phyloP scores from a whole-genome alignment of 2,888 invertebrate species.

The Machimus rusticus region DNA sequence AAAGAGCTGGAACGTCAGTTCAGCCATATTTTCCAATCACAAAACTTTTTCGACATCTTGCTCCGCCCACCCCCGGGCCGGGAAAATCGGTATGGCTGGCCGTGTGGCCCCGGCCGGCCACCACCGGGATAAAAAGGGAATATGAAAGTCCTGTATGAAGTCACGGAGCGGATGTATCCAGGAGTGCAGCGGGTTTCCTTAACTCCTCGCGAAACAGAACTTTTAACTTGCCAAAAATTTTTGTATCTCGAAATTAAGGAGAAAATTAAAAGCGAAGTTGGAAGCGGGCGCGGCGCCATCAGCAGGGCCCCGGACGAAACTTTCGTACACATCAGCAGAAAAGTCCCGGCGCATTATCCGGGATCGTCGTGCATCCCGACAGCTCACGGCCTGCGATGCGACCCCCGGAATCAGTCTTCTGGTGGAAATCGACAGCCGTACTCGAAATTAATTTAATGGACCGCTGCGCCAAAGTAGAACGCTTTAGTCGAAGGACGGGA shows the following conservation, averaged over 20 bases:
- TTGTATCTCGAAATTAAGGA: slow-evolving; percentile 24
- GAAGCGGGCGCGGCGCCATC: not conserved
- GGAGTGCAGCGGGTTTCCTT: slow-evolving; percentile 2
- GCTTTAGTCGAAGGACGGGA: not conserved
- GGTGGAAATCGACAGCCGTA: slow-evolving; percentile 21
- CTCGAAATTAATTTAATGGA: slow-evolving; percentile 35
- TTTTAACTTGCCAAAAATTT: slow-evolving; percentile 30
- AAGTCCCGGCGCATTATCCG: not conserved
- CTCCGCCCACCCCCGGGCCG: not conserved
- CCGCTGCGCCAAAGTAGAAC: slow-evolving; percentile 9
- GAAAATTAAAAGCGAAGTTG: slow-evolving; percentile 27
- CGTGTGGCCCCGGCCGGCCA: not conserved
- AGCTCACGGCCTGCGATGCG: not conserved
- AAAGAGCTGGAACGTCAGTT: slow-evolving; percentile 38
- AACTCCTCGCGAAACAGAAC: slow-evolving; percentile 16
- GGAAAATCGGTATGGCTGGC: not conserved
- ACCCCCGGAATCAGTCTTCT: slow-evolving; percentile 12
- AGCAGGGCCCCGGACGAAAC: not conserved
- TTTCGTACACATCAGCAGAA: slow-evolving; percentile 19
- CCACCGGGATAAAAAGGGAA: not conserved
- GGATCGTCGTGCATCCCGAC: not conserved
- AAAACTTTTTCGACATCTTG: slow-evolving; percentile 37
- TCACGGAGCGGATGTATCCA: not conserved
- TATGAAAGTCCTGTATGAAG: slow-evolving; percentile 5
- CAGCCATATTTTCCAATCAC: slow-evolving; percentile 41